phyloP scores from a whole-genome alignment of 2,113 vertebrate genomes.

The Ellobius talpinus region DNA sequence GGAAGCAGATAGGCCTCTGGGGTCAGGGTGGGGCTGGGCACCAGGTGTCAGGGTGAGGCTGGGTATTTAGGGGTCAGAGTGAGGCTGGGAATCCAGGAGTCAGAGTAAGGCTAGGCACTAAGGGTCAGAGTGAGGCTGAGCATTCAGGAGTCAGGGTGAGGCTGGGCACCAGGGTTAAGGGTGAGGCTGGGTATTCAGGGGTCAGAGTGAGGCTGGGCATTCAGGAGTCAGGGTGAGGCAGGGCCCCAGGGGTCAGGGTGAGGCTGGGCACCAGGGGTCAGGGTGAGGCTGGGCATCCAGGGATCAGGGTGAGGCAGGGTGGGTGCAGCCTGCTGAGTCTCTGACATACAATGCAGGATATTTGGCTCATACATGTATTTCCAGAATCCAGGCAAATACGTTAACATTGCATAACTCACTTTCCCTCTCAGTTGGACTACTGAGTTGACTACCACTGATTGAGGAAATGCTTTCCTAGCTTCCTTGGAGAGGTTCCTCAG shows the following conservation, averaged over 20 bases:
- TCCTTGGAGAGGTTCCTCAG: background rate
- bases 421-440: background rate
- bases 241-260: background rate
- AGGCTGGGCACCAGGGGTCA: background rate
- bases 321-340: background rate
- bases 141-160: background rate
- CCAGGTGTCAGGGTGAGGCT: background rate
- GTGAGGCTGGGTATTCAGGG: background rate
- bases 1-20: background rate
- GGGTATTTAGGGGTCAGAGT: accelerated
- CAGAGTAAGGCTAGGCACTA: background rate
- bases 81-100: background rate
- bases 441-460: background rate
- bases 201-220: too few species aligned
- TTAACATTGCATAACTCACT: background rate
- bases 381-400: background rate
- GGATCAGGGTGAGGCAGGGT: background rate
- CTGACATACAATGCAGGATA: background rate
- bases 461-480: background rate
- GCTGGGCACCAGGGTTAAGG: background rate
- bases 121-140: background rate
- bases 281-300: background rate
- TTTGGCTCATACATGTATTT: background rate
- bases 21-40: background rate
- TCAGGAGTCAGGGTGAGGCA: too few species aligned